Evolutionary conservation across 2,888 invertebrate genomes (phyloP).

Genomic region (Plagodis dolabraria): DNA sequence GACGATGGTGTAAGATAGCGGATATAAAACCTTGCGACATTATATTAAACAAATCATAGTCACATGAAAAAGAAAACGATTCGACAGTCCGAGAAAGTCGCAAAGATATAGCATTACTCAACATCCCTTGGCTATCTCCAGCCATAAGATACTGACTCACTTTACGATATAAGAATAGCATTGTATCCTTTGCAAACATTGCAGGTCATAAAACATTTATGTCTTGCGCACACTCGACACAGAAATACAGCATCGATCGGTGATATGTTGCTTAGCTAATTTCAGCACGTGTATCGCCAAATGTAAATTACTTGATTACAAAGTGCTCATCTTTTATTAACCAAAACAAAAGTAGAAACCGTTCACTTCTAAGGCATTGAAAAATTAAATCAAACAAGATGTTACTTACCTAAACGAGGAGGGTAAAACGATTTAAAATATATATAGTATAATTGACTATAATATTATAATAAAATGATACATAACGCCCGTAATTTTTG

Average conservation of each 20-base stretch:
- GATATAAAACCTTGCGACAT: no score
- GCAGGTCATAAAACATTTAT: conserved; percentile 14
- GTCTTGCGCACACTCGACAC: conserved; percentile 31
- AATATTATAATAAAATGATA: no score
- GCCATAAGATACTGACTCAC: conserved; percentile 20
- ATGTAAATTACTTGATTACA: no score
- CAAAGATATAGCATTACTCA: conserved; percentile 22
- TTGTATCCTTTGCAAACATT: conserved; percentile 21
- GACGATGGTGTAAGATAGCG: no score
- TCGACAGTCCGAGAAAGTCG: conserved; percentile 16
- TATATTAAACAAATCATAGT: not conserved
- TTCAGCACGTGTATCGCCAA: not conserved
- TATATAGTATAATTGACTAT: no score
- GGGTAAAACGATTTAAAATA: no score
- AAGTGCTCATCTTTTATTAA: no score
- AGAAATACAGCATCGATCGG: conserved; percentile 9
- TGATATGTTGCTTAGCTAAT: not conserved
- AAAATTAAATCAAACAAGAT: no score
- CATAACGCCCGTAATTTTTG: no score
- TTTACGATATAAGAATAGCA: conserved; percentile 27
- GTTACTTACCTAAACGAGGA: no score
- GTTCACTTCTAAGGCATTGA: no score
- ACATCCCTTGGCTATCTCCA: conserved; percentile 27
- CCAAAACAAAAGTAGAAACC: no score
- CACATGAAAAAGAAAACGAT: conserved; percentile 7